Conservation (phyloP, 30 jellyfish, hydroid and myxozoan species). For the Cassiopea andromeda region DNA sequence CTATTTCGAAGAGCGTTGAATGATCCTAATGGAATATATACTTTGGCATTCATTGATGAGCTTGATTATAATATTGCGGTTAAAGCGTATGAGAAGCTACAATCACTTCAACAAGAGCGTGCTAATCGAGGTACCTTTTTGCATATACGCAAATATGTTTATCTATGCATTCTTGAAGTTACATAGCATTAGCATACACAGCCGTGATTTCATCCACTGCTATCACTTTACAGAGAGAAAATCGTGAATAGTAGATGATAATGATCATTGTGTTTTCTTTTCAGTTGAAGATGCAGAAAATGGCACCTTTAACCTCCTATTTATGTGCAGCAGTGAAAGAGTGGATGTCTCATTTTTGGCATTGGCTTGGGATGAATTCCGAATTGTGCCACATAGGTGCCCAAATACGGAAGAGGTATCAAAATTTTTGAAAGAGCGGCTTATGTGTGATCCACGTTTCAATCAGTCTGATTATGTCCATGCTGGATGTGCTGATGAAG, state of each 20-base stretch:
- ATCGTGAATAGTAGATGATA: no score
- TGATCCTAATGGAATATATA: slow-evolving; percentile 26
- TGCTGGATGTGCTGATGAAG: slow-evolving; percentile 69
- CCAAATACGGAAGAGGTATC: slow-evolving; percentile 3
- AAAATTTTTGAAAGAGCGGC: slow-evolving; percentile 5
- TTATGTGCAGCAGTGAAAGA: slow-evolving; percentile 75
- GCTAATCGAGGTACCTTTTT: slow-evolving; percentile 17
- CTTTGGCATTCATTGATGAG: slow-evolving; percentile 48
- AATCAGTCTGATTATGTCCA: neutral
- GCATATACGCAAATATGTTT: neutral
- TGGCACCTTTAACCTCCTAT: slow-evolving; percentile 21
- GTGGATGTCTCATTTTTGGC: slow-evolving; percentile 69
- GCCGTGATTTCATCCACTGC: neutral
- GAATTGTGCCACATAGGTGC: slow-evolving; percentile 38
- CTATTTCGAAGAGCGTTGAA: slow-evolving; percentile 49
- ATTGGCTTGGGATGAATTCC: slow-evolving; percentile 69
- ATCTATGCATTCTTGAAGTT: no score
- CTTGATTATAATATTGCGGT: slow-evolving; percentile 53
- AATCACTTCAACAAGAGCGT: slow-evolving; percentile 15
- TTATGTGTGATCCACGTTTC: neutral
- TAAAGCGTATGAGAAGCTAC: slow-evolving; percentile 34
- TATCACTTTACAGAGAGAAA: no score
- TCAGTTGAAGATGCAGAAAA: neutral
- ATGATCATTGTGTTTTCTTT: neutral
- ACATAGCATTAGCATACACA: neutral